Percentiles rank a stretch among this genome's conserved stretches.
phyloP scores from a whole-genome alignment of 2,888 invertebrate species.

The Cynaeus angustus region DNA sequence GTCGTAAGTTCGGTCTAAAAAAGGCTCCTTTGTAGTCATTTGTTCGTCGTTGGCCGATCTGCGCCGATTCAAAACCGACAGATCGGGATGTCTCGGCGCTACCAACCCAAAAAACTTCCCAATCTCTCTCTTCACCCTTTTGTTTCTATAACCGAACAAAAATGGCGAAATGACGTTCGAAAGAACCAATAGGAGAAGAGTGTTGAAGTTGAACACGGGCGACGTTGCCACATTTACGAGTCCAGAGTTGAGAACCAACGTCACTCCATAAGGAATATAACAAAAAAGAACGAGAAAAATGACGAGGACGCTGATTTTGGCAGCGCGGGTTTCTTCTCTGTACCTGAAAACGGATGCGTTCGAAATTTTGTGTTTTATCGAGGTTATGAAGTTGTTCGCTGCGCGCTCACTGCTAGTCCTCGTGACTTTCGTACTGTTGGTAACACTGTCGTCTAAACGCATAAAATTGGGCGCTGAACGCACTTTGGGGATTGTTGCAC shows the following conservation, averaged over 20 bases:
- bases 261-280: conserved; percentile 72
- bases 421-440: conserved; percentile 70
- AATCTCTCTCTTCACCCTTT: conserved; percentile 77
- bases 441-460: conserved; percentile 54
- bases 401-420: conserved; percentile 75
- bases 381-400: conserved; percentile 79
- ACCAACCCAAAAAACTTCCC: conserved; percentile 70
- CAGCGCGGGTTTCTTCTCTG: conserved; percentile 91
- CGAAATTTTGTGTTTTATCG: conserved; percentile 85
- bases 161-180: conserved; percentile 82
- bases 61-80: conserved; percentile 24
- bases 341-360: conserved; percentile 89
- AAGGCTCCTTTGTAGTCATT: conserved; percentile 50
- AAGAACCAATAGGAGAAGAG: conserved; percentile 76
- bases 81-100: conserved; percentile 16
- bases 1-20: conserved; percentile 48
- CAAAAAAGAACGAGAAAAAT: conserved; percentile 78
- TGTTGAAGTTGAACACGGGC: conserved; percentile 73
- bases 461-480: conserved; percentile 67
- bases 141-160: conserved; percentile 84
- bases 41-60: conserved; percentile 27
- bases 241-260: conserved; percentile 65
- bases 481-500: conserved; percentile 62
- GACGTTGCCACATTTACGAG: conserved; percentile 64
- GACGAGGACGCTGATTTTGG: conserved; percentile 87